Percentiles rank a stretch among this genome's conserved stretches.
These are phyloP conservation scores for Drosophila obscura DNA, from an alignment of 1,140 invertebrate species.

Conservation along the genomic window DNA sequence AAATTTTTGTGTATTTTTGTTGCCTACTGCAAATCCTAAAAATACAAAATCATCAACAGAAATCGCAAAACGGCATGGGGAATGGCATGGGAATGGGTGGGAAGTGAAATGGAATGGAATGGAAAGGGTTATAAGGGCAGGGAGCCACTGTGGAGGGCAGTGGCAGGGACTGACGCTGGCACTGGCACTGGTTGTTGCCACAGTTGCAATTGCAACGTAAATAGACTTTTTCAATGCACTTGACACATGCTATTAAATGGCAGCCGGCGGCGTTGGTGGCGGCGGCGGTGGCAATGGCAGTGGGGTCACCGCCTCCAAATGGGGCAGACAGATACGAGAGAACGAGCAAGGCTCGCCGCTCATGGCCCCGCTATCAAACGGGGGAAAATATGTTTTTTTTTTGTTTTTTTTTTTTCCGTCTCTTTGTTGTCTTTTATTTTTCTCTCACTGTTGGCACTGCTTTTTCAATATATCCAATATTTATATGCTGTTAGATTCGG, in stretches of 20 bases:
- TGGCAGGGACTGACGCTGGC: slow-evolving; percentile 24
- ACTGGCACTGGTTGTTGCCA: slow-evolving; percentile 31
- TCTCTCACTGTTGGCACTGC: slow-evolving; percentile 20
- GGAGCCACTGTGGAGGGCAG: neutral
- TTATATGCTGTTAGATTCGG: slow-evolving; percentile 66
- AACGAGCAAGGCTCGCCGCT: neutral
- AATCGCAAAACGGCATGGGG: slow-evolving; percentile 18
- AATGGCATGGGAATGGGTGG: slow-evolving; percentile 1
- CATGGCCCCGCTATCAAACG: neutral
- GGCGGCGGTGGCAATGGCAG: neutral
- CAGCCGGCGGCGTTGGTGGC: slow-evolving; percentile 41
- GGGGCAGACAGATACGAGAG: slow-evolving; percentile 32
- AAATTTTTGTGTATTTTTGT: slow-evolving; percentile 18
- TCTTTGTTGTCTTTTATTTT: slow-evolving; percentile 16
- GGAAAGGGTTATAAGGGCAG: slow-evolving; percentile 17
- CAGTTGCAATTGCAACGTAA: slow-evolving; percentile 78
- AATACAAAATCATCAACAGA: slow-evolving; percentile 71
- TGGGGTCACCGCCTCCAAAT: neutral
- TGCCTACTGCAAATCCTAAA: slow-evolving; percentile 42
- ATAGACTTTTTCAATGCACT: slow-evolving; percentile 82
- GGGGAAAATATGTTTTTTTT: slow-evolving; percentile 31
- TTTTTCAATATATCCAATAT: slow-evolving; percentile 62
- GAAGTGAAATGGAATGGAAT: slow-evolving; percentile 11
- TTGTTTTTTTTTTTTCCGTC: slow-evolving; percentile 29
- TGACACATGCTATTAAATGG: slow-evolving; percentile 81